phyloP scores from a whole-genome alignment of 2,888 invertebrate species.

The Seladonia tumulorum region DNA sequence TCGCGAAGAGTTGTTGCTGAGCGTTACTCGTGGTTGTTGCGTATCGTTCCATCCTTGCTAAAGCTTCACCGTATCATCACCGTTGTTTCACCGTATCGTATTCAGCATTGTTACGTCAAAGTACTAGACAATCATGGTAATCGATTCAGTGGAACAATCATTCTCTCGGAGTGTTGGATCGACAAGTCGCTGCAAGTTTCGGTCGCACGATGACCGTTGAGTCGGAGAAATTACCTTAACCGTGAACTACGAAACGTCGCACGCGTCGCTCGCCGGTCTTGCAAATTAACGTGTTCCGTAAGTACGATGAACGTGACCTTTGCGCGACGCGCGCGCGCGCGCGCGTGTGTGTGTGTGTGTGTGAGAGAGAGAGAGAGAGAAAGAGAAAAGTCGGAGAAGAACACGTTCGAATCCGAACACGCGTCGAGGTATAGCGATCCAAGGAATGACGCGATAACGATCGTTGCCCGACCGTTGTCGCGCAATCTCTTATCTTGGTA shows the following conservation, averaged over 20 bases:
- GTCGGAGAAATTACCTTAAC: slow-evolving; percentile 64
- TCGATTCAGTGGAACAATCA: background rate
- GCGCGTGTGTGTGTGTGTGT: too few species aligned
- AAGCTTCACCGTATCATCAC: background rate
- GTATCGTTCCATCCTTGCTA: background rate
- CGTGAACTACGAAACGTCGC: slow-evolving; percentile 64
- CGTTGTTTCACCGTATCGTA: background rate
- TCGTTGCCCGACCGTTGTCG: background rate
- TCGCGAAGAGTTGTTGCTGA: background rate
- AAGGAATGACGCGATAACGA: slow-evolving; percentile 6
- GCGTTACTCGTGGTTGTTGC: background rate
- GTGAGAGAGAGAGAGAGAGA: background rate
- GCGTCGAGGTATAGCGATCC: background rate
- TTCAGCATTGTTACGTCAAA: background rate
- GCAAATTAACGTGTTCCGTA: slow-evolving; percentile 74
- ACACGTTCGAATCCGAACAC: slow-evolving; percentile 11
- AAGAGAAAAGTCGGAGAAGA: background rate
- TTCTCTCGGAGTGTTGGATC: background rate
- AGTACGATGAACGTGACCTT: slow-evolving; percentile 74
- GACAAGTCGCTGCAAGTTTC: background rate
- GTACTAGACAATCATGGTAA: too few species aligned
- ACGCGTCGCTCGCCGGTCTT: slow-evolving; percentile 48
- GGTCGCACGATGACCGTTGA: background rate
- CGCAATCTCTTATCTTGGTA: slow-evolving; percentile 1
- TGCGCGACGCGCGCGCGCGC: slow-evolving; percentile 24